phyloP scores from a whole-genome alignment of 2,113 vertebrate genomes.

The Peromyscus maniculatus region DNA sequence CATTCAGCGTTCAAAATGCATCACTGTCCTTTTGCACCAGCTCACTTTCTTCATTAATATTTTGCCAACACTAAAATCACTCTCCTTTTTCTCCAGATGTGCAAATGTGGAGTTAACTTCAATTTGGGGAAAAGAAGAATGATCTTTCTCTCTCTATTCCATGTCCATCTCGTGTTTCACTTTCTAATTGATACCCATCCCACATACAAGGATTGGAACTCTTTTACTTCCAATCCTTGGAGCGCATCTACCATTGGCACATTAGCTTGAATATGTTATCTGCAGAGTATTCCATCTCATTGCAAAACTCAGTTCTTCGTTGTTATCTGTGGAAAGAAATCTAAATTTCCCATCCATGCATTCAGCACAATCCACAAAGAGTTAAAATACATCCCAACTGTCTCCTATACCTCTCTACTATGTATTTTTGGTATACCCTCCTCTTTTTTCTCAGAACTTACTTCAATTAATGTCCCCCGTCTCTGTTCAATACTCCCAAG shows the following conservation, averaged over 20 bases:
- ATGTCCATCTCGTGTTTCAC: neutral
- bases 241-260: accelerated
- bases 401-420: neutral
- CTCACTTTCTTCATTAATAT: neutral
- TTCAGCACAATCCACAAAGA: neutral
- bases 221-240: neutral
- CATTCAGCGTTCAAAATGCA: neutral
- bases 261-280: neutral
- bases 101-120: neutral
- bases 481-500: neutral
- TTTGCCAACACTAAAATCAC: neutral
- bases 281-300: neutral
- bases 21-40: neutral
- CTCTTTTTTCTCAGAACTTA: neutral
- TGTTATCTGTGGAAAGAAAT: neutral
- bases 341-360: neutral
- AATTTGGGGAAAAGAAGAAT: neutral
- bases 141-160: neutral
- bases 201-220: neutral
- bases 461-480: neutral
- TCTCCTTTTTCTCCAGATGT: neutral
- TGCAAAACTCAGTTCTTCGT: neutral
- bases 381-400: neutral
- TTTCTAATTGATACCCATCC: neutral
- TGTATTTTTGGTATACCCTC: neutral